Conservation (phyloP, 1,140 invertebrate species). For the Aphelinus atriplicis region DNA sequence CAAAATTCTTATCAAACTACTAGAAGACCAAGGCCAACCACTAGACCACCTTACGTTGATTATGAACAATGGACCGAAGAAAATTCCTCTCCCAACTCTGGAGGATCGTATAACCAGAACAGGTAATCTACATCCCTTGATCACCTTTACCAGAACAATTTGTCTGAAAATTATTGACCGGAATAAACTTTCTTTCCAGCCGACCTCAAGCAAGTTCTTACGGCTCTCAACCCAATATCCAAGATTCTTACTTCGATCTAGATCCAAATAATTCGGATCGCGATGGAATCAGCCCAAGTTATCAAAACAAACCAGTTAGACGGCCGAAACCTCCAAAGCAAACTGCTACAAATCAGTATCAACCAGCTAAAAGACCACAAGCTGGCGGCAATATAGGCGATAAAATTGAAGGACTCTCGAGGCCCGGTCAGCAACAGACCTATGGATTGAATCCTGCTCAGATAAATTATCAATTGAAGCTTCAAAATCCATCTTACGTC, state of each 20-base stretch:
- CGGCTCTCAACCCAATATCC: neutral
- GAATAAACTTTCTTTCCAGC: neutral
- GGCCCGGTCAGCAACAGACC: neutral
- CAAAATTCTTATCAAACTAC: neutral
- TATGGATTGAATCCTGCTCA: neutral
- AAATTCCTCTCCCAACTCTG: neutral
- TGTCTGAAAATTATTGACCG: neutral
- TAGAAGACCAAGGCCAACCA: conserved; percentile 1
- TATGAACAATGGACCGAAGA: neutral
- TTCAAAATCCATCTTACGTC: neutral
- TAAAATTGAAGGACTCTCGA: neutral
- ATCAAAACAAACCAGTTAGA: neutral
- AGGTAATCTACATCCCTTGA: neutral
- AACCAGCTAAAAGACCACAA: neutral
- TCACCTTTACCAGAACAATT: neutral
- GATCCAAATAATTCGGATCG: conserved; percentile 20
- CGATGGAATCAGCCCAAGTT: neutral
- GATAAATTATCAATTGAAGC: neutral
- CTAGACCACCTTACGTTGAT: neutral
- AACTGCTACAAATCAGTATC: neutral
- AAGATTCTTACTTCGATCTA: conserved; percentile 11
- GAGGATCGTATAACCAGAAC: conserved; percentile 3
- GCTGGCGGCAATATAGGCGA: neutral
- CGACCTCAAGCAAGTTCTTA: neutral
- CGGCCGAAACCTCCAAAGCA: neutral